These are phyloP conservation scores for Peromyscus eremicus DNA, from an alignment of 2,797 vertebrate species.

Conservation along the genomic window DNA sequence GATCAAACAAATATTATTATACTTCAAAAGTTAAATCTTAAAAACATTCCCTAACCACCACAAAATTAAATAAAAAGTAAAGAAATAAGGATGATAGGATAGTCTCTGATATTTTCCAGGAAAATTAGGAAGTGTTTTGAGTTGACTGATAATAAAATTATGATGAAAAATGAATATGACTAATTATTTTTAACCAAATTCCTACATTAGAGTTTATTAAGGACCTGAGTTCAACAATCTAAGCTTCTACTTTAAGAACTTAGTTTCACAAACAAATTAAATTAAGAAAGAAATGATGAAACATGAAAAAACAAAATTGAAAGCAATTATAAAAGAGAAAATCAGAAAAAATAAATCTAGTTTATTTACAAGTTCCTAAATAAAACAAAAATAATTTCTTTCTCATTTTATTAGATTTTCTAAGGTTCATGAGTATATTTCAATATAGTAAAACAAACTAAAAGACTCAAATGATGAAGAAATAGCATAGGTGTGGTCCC, in stretches of 20 bases:
- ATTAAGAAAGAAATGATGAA: not conserved
- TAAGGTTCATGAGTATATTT: not conserved
- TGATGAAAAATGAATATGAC: no score
- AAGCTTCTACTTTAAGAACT: not conserved
- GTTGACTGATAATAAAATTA: no score
- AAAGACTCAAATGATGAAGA: not conserved
- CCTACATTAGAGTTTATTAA: not conserved
- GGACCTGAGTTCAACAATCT: not conserved
- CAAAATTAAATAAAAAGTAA: conserved; percentile 39
- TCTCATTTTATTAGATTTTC: not conserved
- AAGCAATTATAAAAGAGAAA: not conserved
- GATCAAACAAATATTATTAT: not conserved
- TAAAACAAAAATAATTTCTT: not conserved
- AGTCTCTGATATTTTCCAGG: not conserved
- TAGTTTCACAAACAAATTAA: not conserved
- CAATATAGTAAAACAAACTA: not conserved
- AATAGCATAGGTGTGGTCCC: not conserved
- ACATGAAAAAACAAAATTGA: not conserved
- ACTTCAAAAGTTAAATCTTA: conserved; percentile 3
- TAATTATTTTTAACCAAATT: not conserved
- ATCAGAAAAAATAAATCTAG: no score
- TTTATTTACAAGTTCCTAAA: not conserved
- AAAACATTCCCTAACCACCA: not conserved
- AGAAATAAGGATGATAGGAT: not conserved
- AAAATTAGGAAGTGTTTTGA: conserved; percentile 29